Conservation (phyloP, 2,888 invertebrate species). For the Calliscelio sp. region DNA sequence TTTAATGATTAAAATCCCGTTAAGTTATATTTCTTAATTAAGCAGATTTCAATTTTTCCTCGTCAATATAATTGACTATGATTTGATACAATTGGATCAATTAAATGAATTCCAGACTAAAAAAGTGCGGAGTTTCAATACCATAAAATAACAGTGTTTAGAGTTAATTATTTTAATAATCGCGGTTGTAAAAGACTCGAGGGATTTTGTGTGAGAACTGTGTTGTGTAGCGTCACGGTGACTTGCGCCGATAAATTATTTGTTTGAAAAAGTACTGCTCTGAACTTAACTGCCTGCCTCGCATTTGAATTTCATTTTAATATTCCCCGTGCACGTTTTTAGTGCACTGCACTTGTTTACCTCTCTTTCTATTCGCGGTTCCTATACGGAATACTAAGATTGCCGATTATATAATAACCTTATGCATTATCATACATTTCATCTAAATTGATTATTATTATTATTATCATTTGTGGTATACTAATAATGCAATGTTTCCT, state of each 20-base stretch:
- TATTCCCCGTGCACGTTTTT: conserved; percentile 58
- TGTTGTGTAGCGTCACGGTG: conserved; percentile 58
- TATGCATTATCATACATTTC: conserved; percentile 24
- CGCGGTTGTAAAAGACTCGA: conserved; percentile 38
- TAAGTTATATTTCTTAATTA: no score
- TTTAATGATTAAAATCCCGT: no score
- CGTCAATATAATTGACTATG: no score
- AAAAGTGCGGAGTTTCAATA: conserved; percentile 5
- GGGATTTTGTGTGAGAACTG: conserved; percentile 57
- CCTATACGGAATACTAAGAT: conserved; percentile 44
- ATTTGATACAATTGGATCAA: conserved; percentile 19
- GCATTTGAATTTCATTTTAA: conserved; percentile 69
- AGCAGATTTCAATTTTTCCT: no score
- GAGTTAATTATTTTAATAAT: conserved; percentile 61
- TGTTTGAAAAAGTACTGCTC: conserved; percentile 62
- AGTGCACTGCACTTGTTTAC: conserved; percentile 37
- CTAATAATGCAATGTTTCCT: conserved; percentile 5
- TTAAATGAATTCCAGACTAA: conserved; percentile 14
- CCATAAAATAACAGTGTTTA: conserved; percentile 32
- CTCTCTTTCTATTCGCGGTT: conserved; percentile 39
- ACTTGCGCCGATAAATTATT: conserved; percentile 71
- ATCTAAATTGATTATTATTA: conserved; percentile 43
- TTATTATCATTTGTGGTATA: conserved; percentile 13
- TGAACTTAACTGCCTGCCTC: conserved; percentile 48
- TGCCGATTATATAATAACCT: conserved; percentile 49